These are phyloP conservation scores for Paramisgurnus dabryanus DNA, from an alignment of 2,113 vertebrate genomes.

Conservation along the genomic window DNA sequence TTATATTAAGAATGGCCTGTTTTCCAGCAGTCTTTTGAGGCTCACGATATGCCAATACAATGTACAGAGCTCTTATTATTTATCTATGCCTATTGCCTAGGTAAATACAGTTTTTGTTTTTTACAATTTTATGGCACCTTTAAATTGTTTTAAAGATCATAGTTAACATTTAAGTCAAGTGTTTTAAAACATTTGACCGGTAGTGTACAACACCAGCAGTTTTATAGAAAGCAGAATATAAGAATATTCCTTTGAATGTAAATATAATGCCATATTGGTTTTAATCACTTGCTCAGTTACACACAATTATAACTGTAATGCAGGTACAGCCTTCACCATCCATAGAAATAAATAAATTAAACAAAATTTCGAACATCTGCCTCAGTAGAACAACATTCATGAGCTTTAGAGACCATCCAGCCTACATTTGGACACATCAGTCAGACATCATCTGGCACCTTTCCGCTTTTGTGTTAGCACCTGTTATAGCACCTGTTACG, in stretches of 20 bases:
- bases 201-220: too few relatives aligned
- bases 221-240: not conserved
- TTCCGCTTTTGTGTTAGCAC: constrained; percentile 16
- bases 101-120: too few relatives aligned
- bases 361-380: constrained; percentile 32
- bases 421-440: constrained; percentile 9
- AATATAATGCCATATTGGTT: not conserved
- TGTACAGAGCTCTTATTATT: too few relatives aligned
- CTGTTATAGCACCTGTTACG: constrained; percentile 36
- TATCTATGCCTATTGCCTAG: too few relatives aligned
- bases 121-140: too few relatives aligned
- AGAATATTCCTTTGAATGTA: not conserved
- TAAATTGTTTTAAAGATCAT: too few relatives aligned
- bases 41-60: too few relatives aligned
- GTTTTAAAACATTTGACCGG: too few relatives aligned
- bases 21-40: too few relatives aligned
- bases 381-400: constrained; percentile 3
- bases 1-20: too few relatives aligned
- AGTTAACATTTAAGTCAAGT: too few relatives aligned
- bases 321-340: not conserved
- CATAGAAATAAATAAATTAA: not conserved
- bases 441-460: constrained; percentile 27
- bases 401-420: constrained; percentile 14
- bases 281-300: not conserved
- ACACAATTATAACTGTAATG: not conserved